Evolutionary conservation across 2,797 vertebrate species (phyloP).

Genomic region (Xenopus petersii): DNA sequence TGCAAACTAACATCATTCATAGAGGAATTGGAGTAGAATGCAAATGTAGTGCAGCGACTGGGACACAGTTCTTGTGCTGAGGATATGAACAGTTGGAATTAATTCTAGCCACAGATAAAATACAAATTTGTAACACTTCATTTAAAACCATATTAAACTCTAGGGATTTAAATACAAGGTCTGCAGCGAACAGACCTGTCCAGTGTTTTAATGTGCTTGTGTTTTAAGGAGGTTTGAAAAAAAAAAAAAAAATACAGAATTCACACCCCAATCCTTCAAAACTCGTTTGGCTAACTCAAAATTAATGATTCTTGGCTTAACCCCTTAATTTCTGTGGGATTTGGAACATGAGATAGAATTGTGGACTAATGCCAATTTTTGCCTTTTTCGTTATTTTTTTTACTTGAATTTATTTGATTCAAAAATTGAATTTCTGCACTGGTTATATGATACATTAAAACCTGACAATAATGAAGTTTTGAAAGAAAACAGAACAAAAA

Average conservation of each 20-base stretch:
- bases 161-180: conserved; percentile 55
- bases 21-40: not conserved
- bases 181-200: conserved; percentile 60
- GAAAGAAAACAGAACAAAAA: too few relatives aligned
- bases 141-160: conserved; percentile 66
- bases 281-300: conserved; percentile 66
- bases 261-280: conserved; percentile 38
- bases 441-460: too few relatives aligned
- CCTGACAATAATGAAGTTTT: too few relatives aligned
- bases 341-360: conserved; percentile 20
- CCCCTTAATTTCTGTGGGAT: conserved; percentile 52
- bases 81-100: conserved; percentile 61
- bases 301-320: conserved; percentile 71
- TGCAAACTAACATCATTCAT: not conserved
- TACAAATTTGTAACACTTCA: conserved; percentile 66
- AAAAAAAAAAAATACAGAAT: conserved; percentile 8
- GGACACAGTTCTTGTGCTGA: conserved; percentile 49
- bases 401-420: too few relatives aligned
- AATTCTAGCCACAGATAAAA: conserved; percentile 65
- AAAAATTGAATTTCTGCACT: too few relatives aligned
- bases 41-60: conserved; percentile 4
- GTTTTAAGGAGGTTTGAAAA: conserved; percentile 48
- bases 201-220: conserved; percentile 46
- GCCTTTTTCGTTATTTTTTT: not conserved
- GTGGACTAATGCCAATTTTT: not conserved